Percentiles rank a stretch among this genome's conserved stretches.
phyloP scores from a whole-genome alignment of 2,113 vertebrate genomes.

The Phaethon lepturus region DNA sequence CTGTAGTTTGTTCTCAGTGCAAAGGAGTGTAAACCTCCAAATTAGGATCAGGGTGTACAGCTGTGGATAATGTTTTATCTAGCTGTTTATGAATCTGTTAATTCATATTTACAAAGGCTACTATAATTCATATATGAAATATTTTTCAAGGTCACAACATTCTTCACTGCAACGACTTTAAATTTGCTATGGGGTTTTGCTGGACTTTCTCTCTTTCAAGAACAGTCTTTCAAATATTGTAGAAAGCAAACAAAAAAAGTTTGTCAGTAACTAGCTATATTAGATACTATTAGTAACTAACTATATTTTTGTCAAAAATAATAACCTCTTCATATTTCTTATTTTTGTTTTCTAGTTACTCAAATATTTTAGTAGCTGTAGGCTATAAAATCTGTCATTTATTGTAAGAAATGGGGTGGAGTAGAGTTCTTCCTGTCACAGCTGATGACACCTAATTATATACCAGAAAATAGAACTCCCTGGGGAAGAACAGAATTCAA shows the following conservation, averaged over 20 bases:
- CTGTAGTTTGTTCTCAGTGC: not conserved
- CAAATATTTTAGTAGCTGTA: slow-evolving; percentile 67
- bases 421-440: slow-evolving; percentile 58
- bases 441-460: slow-evolving; percentile 75
- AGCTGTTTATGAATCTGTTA: not conserved
- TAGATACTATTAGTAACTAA: not conserved
- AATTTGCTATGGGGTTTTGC: not conserved
- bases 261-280: not conserved
- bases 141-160: not conserved
- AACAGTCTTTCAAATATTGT: not conserved
- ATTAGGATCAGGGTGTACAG: not conserved
- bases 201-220: not conserved
- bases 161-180: not conserved
- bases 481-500: slow-evolving; percentile 47
- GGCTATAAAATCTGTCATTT: slow-evolving; percentile 70
- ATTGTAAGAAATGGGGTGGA: slow-evolving; percentile 60
- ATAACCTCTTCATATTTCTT: not conserved
- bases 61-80: not conserved
- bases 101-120: not conserved
- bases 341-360: slow-evolving; percentile 54
- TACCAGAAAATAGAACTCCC: slow-evolving; percentile 51
- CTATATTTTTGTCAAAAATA: slow-evolving; percentile 49
- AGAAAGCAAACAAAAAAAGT: slow-evolving; percentile 2
- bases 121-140: not conserved
- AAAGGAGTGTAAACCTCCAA: not conserved